Percentiles rank a stretch among this genome's conserved stretches.
Conservation (phyloP, 2,797 vertebrate species). For the Tolypeutes matacus region DNA sequence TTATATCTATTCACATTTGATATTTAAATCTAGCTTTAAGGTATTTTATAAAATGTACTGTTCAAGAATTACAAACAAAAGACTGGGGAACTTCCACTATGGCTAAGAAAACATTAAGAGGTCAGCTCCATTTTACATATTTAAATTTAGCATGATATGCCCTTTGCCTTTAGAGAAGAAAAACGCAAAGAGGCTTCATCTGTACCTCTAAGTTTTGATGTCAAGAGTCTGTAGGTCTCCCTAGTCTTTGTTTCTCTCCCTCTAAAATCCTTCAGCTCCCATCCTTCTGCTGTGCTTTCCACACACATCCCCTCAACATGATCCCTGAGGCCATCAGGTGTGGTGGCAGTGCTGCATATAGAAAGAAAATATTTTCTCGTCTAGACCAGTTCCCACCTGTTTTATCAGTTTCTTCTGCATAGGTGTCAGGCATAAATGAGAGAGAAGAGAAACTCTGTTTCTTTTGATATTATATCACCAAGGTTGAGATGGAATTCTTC, state of each 20-base stretch:
- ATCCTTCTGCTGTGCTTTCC: neutral
- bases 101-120: neutral
- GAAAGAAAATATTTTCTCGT: neutral
- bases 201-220: no score
- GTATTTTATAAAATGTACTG: neutral
- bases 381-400: neutral
- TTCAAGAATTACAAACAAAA: constrained; percentile 18
- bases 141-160: neutral
- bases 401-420: neutral
- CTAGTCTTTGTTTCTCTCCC: neutral
- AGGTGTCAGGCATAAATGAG: neutral
- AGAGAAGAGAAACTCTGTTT: neutral
- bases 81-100: neutral
- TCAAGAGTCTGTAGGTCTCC: no score
- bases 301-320: accelerated
- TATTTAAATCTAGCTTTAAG: neutral
- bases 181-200: neutral
- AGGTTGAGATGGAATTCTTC: neutral
- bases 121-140: neutral
- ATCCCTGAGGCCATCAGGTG: neutral
- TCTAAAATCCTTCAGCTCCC: accelerated
- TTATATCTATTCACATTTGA: neutral
- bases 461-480: neutral
- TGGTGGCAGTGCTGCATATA: no score
- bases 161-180: neutral